Percentiles rank a stretch among this genome's conserved stretches.
Evolutionary conservation across 2,797 vertebrate species (phyloP).

Genomic region (Eulemur coronatus): DNA sequence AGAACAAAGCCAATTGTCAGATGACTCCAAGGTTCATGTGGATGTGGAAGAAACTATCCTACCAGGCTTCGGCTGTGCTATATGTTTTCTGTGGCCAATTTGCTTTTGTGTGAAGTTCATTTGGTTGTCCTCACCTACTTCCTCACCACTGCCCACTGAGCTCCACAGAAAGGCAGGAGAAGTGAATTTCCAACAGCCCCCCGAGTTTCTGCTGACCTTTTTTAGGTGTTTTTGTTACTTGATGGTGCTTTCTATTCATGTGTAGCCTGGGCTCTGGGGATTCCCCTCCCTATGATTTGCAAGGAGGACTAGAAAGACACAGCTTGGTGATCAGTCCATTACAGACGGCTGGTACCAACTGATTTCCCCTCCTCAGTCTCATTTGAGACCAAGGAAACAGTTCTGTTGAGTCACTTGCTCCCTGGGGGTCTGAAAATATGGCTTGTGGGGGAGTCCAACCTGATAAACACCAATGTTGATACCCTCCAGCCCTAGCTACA

Average conservation of each 20-base stretch:
- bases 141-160: background rate
- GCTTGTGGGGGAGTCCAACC: slow-evolving; percentile 36
- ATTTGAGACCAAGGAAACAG: slow-evolving; percentile 58
- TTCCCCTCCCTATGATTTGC: slow-evolving; percentile 53
- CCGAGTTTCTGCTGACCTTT: slow-evolving; percentile 74
- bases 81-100: background rate
- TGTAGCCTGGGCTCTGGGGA: slow-evolving; percentile 49
- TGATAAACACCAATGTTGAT: background rate
- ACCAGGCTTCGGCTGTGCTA: background rate
- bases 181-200: slow-evolving; percentile 69
- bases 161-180: slow-evolving; percentile 38
- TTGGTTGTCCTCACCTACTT: slow-evolving; percentile 5
- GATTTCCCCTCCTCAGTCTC: slow-evolving; percentile 65
- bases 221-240: slow-evolving; percentile 68
- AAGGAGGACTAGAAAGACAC: slow-evolving; percentile 68
- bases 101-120: background rate
- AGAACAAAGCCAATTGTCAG: background rate
- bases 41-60: slow-evolving; percentile 13
- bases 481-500: background rate
- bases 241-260: slow-evolving; percentile 74
- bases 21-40: background rate
- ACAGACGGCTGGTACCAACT: slow-evolving; percentile 41
- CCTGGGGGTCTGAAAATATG: slow-evolving; percentile 54
- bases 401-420: slow-evolving; percentile 73
- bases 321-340: slow-evolving; percentile 34